phyloP scores from a whole-genome alignment of 2,888 invertebrate species.

The Pycnomerus fuliginosus region DNA sequence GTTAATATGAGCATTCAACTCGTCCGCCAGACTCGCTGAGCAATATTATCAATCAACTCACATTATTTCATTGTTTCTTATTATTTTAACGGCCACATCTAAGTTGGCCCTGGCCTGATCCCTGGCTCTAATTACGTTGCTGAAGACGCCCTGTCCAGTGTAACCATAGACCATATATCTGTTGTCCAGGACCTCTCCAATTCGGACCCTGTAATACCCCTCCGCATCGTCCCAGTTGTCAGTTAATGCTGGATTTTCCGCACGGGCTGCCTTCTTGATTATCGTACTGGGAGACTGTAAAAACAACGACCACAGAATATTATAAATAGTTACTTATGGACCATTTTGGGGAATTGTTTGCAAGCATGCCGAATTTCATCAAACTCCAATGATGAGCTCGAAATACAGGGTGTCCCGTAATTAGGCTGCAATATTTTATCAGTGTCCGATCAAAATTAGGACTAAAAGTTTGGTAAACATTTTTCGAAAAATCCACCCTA shows the following conservation, averaged over 20 bases:
- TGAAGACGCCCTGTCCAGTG: conserved; percentile 98
- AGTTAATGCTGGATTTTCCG: conserved; percentile 87
- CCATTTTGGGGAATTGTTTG: too few relatives aligned
- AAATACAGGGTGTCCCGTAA: too few relatives aligned
- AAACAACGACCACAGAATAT: too few relatives aligned
- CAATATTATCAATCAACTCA: conserved; percentile 42
- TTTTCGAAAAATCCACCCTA: too few relatives aligned
- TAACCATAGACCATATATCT: conserved; percentile 96
- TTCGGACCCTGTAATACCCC: conserved; percentile 96
- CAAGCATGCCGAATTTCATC: too few relatives aligned
- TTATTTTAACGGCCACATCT: conserved; percentile 98
- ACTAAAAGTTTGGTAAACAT: too few relatives aligned
- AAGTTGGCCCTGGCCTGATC: conserved; percentile 84
- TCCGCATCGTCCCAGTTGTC: conserved; percentile 99
- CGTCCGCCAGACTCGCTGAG: too few relatives aligned
- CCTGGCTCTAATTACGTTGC: conserved; percentile 92
- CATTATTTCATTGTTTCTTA: conserved; percentile 99
- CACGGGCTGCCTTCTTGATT: conserved; percentile 56
- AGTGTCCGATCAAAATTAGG: too few relatives aligned
- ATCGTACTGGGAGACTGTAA: conserved; percentile 68
- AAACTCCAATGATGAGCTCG: too few relatives aligned
- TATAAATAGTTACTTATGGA: too few relatives aligned
- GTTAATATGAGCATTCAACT: too few relatives aligned
- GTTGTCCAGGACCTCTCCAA: conserved; percentile 89
- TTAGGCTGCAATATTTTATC: too few relatives aligned